Base-by-base conservation (phyloP, 2,113 vertebrate genomes). In the Rissa tridactyla region DNA sequence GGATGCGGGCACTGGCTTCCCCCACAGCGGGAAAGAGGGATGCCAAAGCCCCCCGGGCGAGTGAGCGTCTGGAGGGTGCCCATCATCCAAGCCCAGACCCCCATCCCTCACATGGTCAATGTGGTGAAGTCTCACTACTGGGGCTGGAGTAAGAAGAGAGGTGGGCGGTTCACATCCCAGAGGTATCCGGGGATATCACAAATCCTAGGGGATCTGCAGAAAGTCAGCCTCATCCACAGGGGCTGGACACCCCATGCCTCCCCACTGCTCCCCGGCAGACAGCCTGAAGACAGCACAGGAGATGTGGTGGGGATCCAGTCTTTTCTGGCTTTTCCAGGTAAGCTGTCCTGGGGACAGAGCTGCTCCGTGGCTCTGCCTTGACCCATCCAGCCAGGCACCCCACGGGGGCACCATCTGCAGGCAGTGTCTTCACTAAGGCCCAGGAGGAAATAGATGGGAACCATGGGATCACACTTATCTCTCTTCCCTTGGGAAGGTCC, bases 41-140 rank as follows among this genome's bases (percentile, higher is more conserved):
- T 73, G 79, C 82, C 73, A 72, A 88, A 54, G 52, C 10, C 27
- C 8, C 8, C 26, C 0, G 0, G 51, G 68, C 0, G 0, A 91
- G 21, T 0, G 1, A 71, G 26, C 1, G 0, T 57, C 46, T 57
- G 38, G 22, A 68, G 13, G 2, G 4, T 75, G 65, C 32, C 65
- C 44, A 17, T 25, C 27, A 25, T 44, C 38, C 47, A 29, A 84
- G 42, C 21, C 49, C 26, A 44, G 42, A 23, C 15, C 11, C 9
- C 21, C 18, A 40, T 55, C 47, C 66, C 8, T n/a, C 23, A 34
- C 15, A 42, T 30, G 40, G n/a, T 38, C 26, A 22, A 5, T 29
- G 19, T 21, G 58, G 58, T 52, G 30, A 81, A 92, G 27, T 54
- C 54, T 85, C 26, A n/a, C 11, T 49, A 2, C 12, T 34, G 49